Base-by-base conservation (phyloP, 2,888 invertebrate genomes). In the Scrobipalpa costella region DNA sequence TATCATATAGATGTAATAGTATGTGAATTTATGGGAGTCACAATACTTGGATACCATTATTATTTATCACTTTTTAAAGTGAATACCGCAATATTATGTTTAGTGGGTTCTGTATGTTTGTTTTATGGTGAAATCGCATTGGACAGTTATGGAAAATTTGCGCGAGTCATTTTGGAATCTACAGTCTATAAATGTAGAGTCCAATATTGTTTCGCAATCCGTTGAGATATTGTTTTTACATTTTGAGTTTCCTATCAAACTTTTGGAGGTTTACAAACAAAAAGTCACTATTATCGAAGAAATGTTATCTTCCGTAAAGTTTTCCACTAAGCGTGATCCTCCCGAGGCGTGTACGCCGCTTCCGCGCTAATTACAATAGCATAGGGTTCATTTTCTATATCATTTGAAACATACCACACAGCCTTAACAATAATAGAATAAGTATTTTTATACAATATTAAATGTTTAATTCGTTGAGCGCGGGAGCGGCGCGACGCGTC, bases 401-500 rank as follows among this genome's bases (percentile, higher is more conserved):
- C 64, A 69, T 70, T 71, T 68, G 55, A 62, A 63, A 70, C 66
- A 70, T 78, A 78, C 78, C 77, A 81, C 80, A 71, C 88, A 88
- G 89, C 88, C 89, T 89, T 90, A 90, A 87, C 84, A 88, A 86
- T 87, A 89, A 87, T 90, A 90, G 89, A 58, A 83, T 88, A 90
- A 88, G 87, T 91, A 91, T 91, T 91, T 91, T 90, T 91, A 88
- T 91, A 91, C 84, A 85, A 57, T 57, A 57, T 33, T 17, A 50
- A 21, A 47, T 60, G 17, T 19, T 52, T 52, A 13, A 44, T 60
- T 59, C 15, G n/a, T n/a, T 49, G n/a, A 9, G 19, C 72, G 68
- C 72, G 75, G 78, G 77, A 71, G 74, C 78, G 88, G 81, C 80
- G 83, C 78, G 80, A 69, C 73, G 75, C 66, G 71, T 72, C 76